phyloP scores from a whole-genome alignment of 2,797 vertebrate genomes.

The Scyliorhinus canicula region DNA sequence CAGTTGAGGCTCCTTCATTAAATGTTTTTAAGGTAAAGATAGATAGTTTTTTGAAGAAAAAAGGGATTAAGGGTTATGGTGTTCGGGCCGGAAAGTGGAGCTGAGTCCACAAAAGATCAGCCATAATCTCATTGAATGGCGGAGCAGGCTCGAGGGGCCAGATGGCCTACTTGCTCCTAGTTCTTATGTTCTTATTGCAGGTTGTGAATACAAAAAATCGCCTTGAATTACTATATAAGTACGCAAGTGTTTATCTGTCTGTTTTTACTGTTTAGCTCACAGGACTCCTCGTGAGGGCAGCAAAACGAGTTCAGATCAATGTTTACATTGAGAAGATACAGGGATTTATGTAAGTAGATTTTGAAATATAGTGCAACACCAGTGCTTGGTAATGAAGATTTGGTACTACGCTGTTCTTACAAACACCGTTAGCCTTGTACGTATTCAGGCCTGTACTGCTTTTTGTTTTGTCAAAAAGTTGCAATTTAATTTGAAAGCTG shows the following conservation, averaged over 20 bases:
- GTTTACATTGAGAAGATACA: slow-evolving; percentile 64
- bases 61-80: too few species aligned
- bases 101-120: too few species aligned
- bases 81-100: too few species aligned
- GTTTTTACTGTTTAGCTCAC: slow-evolving; percentile 68
- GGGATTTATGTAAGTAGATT: slow-evolving; percentile 68
- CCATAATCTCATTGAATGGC: too few species aligned
- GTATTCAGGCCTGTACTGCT: background rate
- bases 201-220: background rate
- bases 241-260: background rate
- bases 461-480: background rate
- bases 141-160: too few species aligned
- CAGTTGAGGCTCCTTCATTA: too few species aligned
- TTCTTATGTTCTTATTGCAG: too few species aligned
- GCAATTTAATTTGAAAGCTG: background rate
- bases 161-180: too few species aligned
- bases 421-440: background rate
- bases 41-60: too few species aligned
- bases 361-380: background rate
- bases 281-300: slow-evolving; percentile 73
- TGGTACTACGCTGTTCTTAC: background rate
- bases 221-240: too few species aligned
- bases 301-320: slow-evolving; percentile 85
- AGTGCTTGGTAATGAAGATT: background rate
- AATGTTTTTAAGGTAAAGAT: too few species aligned